Base-by-base conservation (phyloP, 2,888 invertebrate genomes). In the Nephrotoma flavescens region DNA sequence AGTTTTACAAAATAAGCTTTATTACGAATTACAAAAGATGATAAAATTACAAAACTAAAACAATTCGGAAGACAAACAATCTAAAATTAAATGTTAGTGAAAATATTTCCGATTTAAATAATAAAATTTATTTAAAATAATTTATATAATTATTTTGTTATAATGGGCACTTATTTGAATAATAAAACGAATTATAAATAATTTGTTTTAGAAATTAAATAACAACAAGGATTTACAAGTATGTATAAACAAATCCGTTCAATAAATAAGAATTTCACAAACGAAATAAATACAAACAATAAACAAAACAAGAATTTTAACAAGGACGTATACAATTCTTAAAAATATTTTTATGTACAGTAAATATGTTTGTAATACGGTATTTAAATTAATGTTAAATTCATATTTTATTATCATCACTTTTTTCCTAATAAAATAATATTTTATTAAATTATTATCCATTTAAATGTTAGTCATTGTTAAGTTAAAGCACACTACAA, bases 401-500 rank as follows among this genome's bases (percentile, higher is more conserved):
- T 57, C 52, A 57, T 57, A 15, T 19, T 57, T 57, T 57, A 57
- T 57, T 57, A 57, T 57, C 52, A 57, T 57, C 52, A 57, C 52
- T 57, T 57, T 57, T 57, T 57, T 15, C 15, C 12, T 47, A 57
- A 57, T 57, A 57, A 6, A 57, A 15, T 57, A 15, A 15, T 57
- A 15, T 31, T 31, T 31, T 31, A 57, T 57, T 57, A 57, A 15
- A 57, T 57, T 57, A 57, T 57, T 57, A 57, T 57, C 52, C 52
- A 57, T 57, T 57, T 57, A 57, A n/a, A 11, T 57, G 52, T 57
- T 57, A 57, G 15, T 57, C 15, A 57, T 57, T 83, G 41, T 83
- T 83, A 41, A 41, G 83, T 83, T 83, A 92, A 87, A 92, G 90
- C 87, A 92, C 91, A 88, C 91, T 91, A 87, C 92, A 92, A 15